Conservation (phyloP, 2,797 vertebrate genomes). For the Pseudomugil tenellus region DNA sequence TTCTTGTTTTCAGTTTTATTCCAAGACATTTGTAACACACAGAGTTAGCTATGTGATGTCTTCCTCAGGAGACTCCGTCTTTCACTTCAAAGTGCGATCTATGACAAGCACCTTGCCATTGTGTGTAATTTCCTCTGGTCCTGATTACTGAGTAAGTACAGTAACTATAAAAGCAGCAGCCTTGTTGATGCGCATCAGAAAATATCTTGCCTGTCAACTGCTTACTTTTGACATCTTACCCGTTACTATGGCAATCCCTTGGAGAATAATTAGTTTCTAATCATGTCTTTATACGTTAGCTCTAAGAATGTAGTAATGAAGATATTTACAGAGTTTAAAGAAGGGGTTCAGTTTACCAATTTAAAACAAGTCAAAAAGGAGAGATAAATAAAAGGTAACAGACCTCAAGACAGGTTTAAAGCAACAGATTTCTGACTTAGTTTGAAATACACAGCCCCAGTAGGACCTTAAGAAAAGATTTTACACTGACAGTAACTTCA, state of each 20-base stretch:
- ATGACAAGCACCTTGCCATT: not conserved
- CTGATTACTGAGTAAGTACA: not conserved
- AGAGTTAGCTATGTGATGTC: not conserved
- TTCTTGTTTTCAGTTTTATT: not conserved
- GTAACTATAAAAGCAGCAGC: not conserved
- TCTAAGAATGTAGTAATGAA: not conserved
- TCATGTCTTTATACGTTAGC: not conserved
- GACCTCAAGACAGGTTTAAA: not conserved
- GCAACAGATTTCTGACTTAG: not conserved
- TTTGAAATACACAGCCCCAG: slow-evolving; percentile 12
- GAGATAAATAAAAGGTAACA: not conserved
- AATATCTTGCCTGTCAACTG: not conserved
- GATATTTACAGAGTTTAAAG: not conserved
- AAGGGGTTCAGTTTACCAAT: not conserved
- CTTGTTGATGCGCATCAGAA: not conserved
- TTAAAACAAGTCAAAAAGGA: not conserved
- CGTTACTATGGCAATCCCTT: not conserved
- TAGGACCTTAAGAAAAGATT: slow-evolving; percentile 6
- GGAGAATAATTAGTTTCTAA: not conserved
- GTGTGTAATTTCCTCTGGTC: not conserved
- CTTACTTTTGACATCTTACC: not conserved
- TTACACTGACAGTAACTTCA: slow-evolving; percentile 5
- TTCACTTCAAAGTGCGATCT: slow-evolving; percentile 5
- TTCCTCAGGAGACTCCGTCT: not conserved
- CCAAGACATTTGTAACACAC: not conserved